A percentile compares a stretch with the other conserved stretches of the same genome.
These are phyloP conservation scores for Danio albolineatus DNA, from an alignment of 2,797 vertebrate species.

Conservation along the genomic window DNA sequence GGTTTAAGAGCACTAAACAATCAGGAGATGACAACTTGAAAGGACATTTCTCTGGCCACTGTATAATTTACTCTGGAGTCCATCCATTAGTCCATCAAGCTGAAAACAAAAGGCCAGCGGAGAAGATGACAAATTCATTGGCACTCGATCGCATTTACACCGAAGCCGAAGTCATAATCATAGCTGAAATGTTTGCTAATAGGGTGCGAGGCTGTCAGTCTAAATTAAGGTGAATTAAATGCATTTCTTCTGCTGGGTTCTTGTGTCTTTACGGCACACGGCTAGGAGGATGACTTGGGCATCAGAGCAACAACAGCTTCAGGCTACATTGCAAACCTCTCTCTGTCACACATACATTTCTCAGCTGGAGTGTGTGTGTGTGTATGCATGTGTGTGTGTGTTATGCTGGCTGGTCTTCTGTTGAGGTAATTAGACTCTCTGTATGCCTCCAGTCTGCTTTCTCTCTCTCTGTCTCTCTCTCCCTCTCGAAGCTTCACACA, in stretches of 20 bases:
- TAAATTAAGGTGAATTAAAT: slow-evolving; percentile 34
- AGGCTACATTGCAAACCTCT: slow-evolving; percentile 33
- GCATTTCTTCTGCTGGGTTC: slow-evolving; percentile 8
- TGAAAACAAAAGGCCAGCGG: slow-evolving; percentile 26
- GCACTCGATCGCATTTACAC: background rate
- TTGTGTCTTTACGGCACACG: slow-evolving; percentile 21
- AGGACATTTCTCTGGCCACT: background rate
- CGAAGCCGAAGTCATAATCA: slow-evolving; percentile 38
- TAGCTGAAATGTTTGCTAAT: slow-evolving; percentile 49
- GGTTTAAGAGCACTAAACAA: slow-evolving; percentile 35
- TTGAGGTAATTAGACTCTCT: slow-evolving; percentile 60
- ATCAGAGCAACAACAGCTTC: slow-evolving; percentile 41
- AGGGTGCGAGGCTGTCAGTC: slow-evolving; percentile 35
- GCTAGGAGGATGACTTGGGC: slow-evolving; percentile 35
- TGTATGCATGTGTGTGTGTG: background rate
- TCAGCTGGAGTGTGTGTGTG: background rate
- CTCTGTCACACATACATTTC: background rate
- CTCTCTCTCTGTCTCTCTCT: slow-evolving; percentile 10
- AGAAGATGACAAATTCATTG: slow-evolving; percentile 38
- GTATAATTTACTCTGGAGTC: slow-evolving; percentile 26
- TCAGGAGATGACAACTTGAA: background rate
- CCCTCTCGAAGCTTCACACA: slow-evolving; percentile 15
- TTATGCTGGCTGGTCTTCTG: slow-evolving; percentile 52
- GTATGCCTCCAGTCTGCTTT: slow-evolving; percentile 34
- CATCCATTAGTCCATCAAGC: slow-evolving; percentile 36